These are phyloP conservation scores for Antechinus stuartii DNA, from an alignment of 2,113 vertebrate species.

Conservation along the genomic window DNA sequence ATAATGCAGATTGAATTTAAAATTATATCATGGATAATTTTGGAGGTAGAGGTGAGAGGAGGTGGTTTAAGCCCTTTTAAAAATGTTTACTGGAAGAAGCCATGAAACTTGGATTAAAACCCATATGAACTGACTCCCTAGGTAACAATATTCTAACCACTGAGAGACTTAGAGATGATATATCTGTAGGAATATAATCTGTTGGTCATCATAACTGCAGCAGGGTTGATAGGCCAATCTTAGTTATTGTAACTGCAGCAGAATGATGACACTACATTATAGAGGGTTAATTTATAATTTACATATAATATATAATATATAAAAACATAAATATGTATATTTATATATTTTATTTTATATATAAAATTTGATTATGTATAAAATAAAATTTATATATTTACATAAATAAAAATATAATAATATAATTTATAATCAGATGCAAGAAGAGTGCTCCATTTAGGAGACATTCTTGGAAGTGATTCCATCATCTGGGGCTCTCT, in stretches of 20 bases:
- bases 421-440: neutral
- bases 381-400: no score
- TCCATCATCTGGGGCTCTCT: neutral
- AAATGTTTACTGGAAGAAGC: neutral
- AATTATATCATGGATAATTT: neutral
- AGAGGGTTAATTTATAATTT: neutral
- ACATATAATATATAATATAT: no score
- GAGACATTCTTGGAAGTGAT: neutral
- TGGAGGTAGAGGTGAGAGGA: neutral
- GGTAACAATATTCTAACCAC: neutral
- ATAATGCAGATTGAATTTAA: neutral
- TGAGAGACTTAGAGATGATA: neutral
- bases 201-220: neutral
- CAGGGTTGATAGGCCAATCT: neutral
- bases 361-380: no score
- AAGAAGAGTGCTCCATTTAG: neutral
- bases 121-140: neutral
- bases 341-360: no score
- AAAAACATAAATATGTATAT: no score
- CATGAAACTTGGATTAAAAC: neutral
- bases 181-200: neutral
- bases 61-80: neutral
- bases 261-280: neutral
- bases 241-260: no score
- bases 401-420: no score